Evolutionary conservation across 1,140 invertebrate genomes (phyloP).

Genomic region (Caenorhabditis latens): DNA sequence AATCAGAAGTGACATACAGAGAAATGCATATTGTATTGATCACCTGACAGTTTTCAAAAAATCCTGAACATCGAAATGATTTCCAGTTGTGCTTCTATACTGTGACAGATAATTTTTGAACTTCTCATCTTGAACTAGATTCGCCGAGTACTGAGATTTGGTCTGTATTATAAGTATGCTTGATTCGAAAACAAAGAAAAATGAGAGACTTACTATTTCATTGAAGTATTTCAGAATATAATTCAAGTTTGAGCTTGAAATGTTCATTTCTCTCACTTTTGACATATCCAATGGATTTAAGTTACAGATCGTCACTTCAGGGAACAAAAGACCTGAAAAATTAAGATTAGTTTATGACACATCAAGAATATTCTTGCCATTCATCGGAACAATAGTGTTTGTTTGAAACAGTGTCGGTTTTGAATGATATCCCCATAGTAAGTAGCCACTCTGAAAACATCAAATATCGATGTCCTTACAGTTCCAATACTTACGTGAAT

Average conservation of each 20-base stretch:
- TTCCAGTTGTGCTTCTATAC: not conserved
- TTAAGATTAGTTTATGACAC: not conserved
- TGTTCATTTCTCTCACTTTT: constrained; percentile 46
- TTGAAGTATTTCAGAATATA: constrained; percentile 20
- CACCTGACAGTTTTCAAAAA: constrained; percentile 60
- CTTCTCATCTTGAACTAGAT: not conserved
- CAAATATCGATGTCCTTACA: not conserved
- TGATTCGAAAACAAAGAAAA: not conserved
- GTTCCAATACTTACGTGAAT: constrained; percentile 62
- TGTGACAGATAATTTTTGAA: not conserved
- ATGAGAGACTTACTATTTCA: not conserved
- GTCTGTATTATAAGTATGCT: not conserved
- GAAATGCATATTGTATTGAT: not conserved
- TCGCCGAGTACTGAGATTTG: not conserved
- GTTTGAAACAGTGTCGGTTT: constrained; percentile 65
- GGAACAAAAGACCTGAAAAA: constrained; percentile 48
- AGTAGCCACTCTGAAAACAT: constrained; percentile 61
- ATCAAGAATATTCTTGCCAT: not conserved
- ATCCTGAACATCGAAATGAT: constrained; percentile 10
- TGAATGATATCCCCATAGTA: constrained; percentile 61
- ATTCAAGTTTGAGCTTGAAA: not conserved
- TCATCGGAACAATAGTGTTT: constrained; percentile 62
- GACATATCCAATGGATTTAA: constrained; percentile 55
- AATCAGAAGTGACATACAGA: not conserved
- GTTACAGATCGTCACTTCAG: constrained; percentile 65